Evolutionary conservation across 2,113 vertebrate genomes (phyloP).

Genomic region (Hippocampus zosterae): DNA sequence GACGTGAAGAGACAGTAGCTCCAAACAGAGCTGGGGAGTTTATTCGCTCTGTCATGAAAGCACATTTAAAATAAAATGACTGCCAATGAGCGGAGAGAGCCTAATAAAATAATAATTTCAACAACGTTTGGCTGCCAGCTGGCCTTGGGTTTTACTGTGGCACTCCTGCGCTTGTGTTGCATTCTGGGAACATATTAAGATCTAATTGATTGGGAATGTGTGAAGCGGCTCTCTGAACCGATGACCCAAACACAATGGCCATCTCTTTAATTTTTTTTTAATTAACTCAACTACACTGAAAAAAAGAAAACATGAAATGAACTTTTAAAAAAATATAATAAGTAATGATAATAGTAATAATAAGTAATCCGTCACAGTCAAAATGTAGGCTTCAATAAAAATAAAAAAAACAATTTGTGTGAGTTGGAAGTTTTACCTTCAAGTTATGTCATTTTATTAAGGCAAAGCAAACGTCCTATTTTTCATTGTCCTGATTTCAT

Average conservation of each 20-base stretch:
- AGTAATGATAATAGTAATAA: too few relatives aligned
- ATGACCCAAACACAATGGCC: neutral
- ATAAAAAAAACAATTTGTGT: too few relatives aligned
- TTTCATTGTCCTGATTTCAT: too few relatives aligned
- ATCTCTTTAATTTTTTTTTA: neutral
- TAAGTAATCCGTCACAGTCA: too few relatives aligned
- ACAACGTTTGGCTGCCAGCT: slow-evolving; percentile 3
- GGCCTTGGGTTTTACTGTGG: neutral
- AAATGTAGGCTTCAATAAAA: too few relatives aligned
- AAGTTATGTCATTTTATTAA: too few relatives aligned
- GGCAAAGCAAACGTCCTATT: too few relatives aligned
- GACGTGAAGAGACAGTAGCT: neutral
- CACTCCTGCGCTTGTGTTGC: neutral
- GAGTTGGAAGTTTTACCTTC: too few relatives aligned
- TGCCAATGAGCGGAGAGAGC: neutral
- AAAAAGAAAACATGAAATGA: neutral
- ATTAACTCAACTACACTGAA: neutral
- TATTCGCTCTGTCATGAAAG: neutral
- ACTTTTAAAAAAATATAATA: neutral
- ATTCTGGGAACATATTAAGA: slow-evolving; percentile 5
- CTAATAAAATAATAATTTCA: slow-evolving; percentile 4
- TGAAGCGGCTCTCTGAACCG: neutral
- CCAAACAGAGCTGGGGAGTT: neutral
- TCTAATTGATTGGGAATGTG: neutral
- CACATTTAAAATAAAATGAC: neutral